A percentile compares a stretch with the other conserved stretches of the same genome.
Evolutionary conservation across 1,140 invertebrate species (phyloP).

Genomic region (Eumeta japonica): DNA sequence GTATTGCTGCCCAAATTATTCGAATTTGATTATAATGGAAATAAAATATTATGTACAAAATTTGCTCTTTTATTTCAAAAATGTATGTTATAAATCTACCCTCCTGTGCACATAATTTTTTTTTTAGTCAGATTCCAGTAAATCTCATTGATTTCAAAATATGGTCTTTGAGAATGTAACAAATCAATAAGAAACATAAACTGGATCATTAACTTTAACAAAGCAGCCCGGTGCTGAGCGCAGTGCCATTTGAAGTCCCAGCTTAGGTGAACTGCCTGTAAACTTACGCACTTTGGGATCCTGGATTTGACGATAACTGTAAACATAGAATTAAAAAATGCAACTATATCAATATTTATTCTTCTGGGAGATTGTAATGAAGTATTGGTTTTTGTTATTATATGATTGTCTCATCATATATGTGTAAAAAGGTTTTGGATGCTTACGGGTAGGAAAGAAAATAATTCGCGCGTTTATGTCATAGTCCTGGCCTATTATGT

Average conservation of each 20-base stretch:
- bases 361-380: neutral
- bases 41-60: no score
- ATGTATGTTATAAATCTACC: no score
- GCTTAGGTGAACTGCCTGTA: constrained; percentile 27
- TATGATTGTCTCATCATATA: neutral
- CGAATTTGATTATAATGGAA: constrained; percentile 25
- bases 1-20: constrained; percentile 37
- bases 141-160: no score
- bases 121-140: no score
- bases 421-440: no score
- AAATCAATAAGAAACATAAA: constrained; percentile 24
- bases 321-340: constrained; percentile 8
- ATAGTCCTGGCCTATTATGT: no score
- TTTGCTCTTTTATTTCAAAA: no score
- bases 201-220: constrained; percentile 31
- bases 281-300: constrained; percentile 20
- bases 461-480: no score
- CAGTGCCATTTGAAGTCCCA: constrained; percentile 45
- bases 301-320: constrained; percentile 32
- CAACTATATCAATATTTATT: neutral
- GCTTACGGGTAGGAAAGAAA: no score
- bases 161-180: no score
- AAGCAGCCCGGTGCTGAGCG: constrained; percentile 26
- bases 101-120: no score
- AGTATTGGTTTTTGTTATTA: constrained; percentile 2